phyloP scores from a whole-genome alignment of 1,140 invertebrate species.

The Caenorhabditis remanei region DNA sequence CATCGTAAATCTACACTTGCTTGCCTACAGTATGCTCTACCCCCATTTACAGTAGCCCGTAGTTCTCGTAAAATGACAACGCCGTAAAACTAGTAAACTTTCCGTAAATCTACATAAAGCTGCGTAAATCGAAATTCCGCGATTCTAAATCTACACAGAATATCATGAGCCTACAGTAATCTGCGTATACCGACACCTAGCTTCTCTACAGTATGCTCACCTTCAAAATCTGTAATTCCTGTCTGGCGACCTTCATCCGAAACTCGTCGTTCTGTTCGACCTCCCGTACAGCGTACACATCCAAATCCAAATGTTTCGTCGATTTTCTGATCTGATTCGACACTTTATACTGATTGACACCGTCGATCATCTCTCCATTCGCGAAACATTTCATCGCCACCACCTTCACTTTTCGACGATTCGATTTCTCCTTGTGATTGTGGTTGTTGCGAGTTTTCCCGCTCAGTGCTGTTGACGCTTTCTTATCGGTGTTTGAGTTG shows the following conservation, averaged over 20 bases:
- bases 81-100: no score
- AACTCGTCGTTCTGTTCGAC: background rate
- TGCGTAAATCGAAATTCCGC: no score
- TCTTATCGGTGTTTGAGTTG: background rate
- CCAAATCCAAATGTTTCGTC: background rate
- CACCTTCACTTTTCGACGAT: background rate
- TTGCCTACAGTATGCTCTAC: no score
- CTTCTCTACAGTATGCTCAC: background rate
- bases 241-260: slow-evolving; percentile 19
- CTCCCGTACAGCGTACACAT: slow-evolving; percentile 9
- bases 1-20: no score
- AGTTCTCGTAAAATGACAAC: no score
- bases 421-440: background rate
- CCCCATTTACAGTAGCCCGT: no score
- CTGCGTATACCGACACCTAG: no score
- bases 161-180: no score
- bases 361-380: background rate
- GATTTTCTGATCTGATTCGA: background rate
- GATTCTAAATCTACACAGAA: no score
- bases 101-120: no score
- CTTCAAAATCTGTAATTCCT: background rate
- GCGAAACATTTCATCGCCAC: slow-evolving; percentile 17
- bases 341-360: slow-evolving; percentile 32
- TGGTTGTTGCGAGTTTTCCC: background rate
- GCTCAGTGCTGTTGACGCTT: background rate